A percentile compares a stretch with the other conserved stretches of the same genome.
Conservation (phyloP, 2,888 invertebrate species). For the Himalopsyche tibetana region DNA sequence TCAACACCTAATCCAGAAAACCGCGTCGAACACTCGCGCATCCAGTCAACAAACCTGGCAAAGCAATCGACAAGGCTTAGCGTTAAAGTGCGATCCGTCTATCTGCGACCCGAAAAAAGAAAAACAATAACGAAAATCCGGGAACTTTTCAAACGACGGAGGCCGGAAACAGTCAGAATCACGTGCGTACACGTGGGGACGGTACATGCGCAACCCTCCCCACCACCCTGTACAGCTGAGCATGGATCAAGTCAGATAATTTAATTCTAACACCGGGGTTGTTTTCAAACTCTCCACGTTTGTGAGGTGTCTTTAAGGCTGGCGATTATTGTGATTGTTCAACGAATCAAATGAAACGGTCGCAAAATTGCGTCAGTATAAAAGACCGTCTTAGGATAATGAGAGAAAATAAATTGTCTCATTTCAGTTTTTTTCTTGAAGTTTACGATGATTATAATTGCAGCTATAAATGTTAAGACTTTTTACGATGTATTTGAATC, state of each 20-base stretch:
- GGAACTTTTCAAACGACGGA: conserved; percentile 59
- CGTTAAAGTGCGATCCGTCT: conserved; percentile 40
- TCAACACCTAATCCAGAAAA: neutral
- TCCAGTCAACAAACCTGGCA: conserved; percentile 53
- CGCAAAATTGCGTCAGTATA: neutral
- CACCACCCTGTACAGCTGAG: neutral
- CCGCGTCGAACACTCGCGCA: conserved; percentile 31
- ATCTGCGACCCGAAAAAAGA: conserved; percentile 58
- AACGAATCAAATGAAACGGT: neutral
- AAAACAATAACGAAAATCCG: conserved; percentile 62
- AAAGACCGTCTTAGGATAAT: too few species aligned
- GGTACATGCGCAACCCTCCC: neutral
- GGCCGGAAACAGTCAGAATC: conserved; percentile 62
- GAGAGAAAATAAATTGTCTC: too few species aligned
- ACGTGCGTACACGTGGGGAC: conserved; percentile 64
- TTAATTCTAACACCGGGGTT: conserved; percentile 65
- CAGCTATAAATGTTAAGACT: too few species aligned
- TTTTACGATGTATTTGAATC: too few species aligned
- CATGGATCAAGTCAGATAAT: conserved; percentile 66
- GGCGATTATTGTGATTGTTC: conserved; percentile 53
- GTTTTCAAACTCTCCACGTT: conserved; percentile 62
- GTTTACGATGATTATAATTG: too few species aligned
- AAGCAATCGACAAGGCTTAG: conserved; percentile 62
- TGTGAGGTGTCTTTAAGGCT: conserved; percentile 52
- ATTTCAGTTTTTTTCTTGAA: too few species aligned